Base-by-base conservation (phyloP, 1,140 invertebrate species). In the Nymphalis io region DNA sequence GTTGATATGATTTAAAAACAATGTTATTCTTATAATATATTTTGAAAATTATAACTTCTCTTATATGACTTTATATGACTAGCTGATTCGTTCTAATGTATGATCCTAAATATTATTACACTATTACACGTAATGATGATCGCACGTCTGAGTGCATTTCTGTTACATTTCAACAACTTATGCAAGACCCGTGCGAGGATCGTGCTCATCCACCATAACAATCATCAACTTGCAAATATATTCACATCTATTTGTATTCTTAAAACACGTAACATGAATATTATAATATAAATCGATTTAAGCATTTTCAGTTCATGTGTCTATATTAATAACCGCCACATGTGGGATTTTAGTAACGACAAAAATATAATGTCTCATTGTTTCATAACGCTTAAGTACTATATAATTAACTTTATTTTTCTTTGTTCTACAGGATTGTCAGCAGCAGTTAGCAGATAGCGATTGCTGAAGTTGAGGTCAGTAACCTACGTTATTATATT, bases 361-460 rank as follows among this genome's bases (percentile, higher is more conserved):
- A 27, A 27, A n/a, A 23, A 27, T 21, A 27, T 33, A 21, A 51
- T 51, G 13, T n/a, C 27, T 55, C 4, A 27, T 16, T 55, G 15
- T 33, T 55, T 21, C 11, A n/a, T 23, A n/a, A 15, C 3, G 20
- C 23, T n/a, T 55, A 55, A 23, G 21, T 5, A 27, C 27, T 60
- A 67, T n/a, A n/a, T 84, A 83, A 84, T 87, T 82, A 87, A 87
- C 72, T 80, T 79, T 68, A 76, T 81, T 79, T 88, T 85, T 83
- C 79, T 78, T 84, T 87, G 81, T 76, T 79, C 75, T 73, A 59
- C 83, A 91, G 87, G 80, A 79, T 77, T 73, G 76, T 74, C 73
- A 76, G 81, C 79, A 79, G 80, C 78, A 76, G 75, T 75, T 76
- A 74, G 74, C 76, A 79, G 79, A 76, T 83, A 84, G 85, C 79